Base-by-base conservation (phyloP, 2,113 vertebrate genomes). In the Onychorhynchus coronatus region DNA sequence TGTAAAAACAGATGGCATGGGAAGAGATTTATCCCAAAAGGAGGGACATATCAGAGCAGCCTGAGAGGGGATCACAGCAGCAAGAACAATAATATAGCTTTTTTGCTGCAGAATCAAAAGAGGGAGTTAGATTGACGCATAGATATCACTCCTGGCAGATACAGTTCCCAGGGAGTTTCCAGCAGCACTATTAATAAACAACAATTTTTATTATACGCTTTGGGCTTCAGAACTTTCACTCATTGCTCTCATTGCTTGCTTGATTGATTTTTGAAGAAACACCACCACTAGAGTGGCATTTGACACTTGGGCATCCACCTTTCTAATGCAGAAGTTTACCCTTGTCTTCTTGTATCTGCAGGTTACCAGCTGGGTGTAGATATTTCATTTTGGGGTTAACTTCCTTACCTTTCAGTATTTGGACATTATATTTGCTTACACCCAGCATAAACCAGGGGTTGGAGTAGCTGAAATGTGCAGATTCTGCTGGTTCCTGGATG, bases 141-240 rank as follows among this genome's bases (percentile, higher is more conserved):
- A 91, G 93, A 53, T 85, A 92, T 81, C 86, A 41, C 53, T 94
- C 46, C 66, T 81, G 88, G 80, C 70, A 92, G 80, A 39, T 85
- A 61, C 0, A 4, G 52, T 65, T 95, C 71, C 73, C 88, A 85
- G 73, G 73, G 88, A 94, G 76, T 89, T 92, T 79, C 85, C 80
- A 85, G 61, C 35, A 94, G 52, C 3, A 3, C 83, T 91, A 53
- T 91, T 95, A 94, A 92, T 81, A 96, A 93, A 91, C 94, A 85
- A 65, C 65, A 63, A 11, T 47, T 91, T 93, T 86, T 93, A 65
- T 91, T 88, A 61, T 47, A 39, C 12, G 11, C 56, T 87, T 94
- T 88, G 50, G 8, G 2, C 47, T 96, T 86, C 56, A 68, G 56
- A 85, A 65, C 58, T 59, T n/a, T 59, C 58, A 59, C n/a, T 35